phyloP scores from a whole-genome alignment of 1,140 invertebrate species.

The Temnothorax longispinosus region DNA sequence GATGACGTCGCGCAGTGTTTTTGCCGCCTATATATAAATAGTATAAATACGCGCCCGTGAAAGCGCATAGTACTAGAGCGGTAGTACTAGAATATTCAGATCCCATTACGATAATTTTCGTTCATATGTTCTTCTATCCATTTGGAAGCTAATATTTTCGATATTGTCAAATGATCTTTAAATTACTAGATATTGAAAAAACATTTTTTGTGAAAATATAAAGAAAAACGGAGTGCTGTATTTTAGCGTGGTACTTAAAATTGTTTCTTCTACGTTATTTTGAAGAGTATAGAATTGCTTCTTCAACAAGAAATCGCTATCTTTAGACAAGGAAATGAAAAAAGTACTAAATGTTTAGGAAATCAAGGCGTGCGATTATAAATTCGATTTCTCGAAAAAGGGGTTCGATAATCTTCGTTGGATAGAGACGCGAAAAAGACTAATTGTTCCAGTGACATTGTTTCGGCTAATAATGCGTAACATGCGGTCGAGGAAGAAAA shows the following conservation, averaged over 20 bases:
- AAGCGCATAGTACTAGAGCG: too few relatives aligned
- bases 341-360: constrained; percentile 6
- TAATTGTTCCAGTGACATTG: constrained; percentile 70
- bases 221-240: not conserved
- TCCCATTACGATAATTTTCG: not conserved
- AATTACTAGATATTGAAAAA: not conserved
- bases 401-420: constrained; percentile 20
- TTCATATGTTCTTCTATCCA: not conserved
- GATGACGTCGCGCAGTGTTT: not conserved
- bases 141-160: not conserved
- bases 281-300: not conserved
- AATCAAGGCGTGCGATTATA: constrained; percentile 37
- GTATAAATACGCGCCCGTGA: not conserved
- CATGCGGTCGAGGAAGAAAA: constrained; percentile 75
- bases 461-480: constrained; percentile 74
- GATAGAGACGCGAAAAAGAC: not conserved
- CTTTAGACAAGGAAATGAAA: not conserved
- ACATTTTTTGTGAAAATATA: not conserved
- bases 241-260: not conserved
- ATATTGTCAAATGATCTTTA: not conserved
- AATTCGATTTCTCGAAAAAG: constrained; percentile 33
- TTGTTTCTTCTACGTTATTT: not conserved
- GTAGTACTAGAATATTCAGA: not conserved
- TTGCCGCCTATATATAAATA: not conserved
- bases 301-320: not conserved